These are phyloP conservation scores for Phalacrocorax carbo DNA, from an alignment of 2,113 vertebrate genomes.

Conservation along the genomic window DNA sequence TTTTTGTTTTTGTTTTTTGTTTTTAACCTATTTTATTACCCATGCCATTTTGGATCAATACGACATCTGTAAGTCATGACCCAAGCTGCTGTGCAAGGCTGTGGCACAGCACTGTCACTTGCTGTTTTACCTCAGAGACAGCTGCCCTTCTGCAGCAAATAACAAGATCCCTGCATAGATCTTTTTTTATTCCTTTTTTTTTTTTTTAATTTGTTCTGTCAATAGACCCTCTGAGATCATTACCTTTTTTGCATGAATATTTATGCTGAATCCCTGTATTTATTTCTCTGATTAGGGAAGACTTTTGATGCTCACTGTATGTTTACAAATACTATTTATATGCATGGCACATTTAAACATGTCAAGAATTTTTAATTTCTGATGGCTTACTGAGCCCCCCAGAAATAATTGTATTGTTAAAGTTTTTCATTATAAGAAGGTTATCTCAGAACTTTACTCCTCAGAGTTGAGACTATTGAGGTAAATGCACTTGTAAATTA, in stretches of 20 bases:
- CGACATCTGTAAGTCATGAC: rapidly evolving
- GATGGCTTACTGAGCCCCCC: not conserved
- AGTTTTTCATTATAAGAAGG: not conserved
- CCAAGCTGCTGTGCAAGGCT: not conserved
- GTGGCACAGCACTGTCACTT: not conserved
- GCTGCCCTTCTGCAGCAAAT: not conserved
- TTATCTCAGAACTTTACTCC: not conserved
- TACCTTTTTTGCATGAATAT: not conserved
- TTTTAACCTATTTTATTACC: not conserved
- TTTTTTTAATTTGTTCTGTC: rapidly evolving
- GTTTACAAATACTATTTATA: not conserved
- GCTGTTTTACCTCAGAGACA: not conserved
- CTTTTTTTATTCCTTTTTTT: not conserved
- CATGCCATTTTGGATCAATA: not conserved
- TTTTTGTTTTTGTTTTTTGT: not conserved
- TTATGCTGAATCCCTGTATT: not conserved
- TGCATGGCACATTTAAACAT: not conserved
- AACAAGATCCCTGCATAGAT: not conserved
- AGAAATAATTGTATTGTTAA: not conserved
- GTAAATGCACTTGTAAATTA: not conserved
- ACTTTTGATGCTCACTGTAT: not conserved
- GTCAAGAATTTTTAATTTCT: not conserved
- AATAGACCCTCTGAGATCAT: not conserved
- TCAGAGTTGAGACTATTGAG: not conserved
- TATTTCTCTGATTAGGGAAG: not conserved